phyloP scores from a whole-genome alignment of 2,797 vertebrate genomes.

The Salmo trutta region DNA sequence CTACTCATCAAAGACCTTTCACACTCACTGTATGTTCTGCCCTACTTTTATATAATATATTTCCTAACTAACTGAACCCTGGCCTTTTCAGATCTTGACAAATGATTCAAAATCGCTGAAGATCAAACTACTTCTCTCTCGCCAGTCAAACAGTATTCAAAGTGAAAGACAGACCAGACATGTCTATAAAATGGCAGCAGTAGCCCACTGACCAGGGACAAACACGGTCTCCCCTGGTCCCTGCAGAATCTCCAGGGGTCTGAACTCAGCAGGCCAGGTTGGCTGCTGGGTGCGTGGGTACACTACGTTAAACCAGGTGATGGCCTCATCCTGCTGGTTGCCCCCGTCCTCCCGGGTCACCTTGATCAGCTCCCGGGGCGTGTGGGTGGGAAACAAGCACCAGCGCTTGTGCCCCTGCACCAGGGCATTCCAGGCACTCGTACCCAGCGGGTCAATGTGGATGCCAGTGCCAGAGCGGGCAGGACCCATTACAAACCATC shows the following conservation, averaged over 20 bases:
- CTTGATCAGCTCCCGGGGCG: slow-evolving; percentile 95
- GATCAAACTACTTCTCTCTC: not conserved
- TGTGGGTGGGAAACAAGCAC: slow-evolving; percentile 97
- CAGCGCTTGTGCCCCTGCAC: slow-evolving; percentile 97
- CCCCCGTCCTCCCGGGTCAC: slow-evolving; percentile 90
- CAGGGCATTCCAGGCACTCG: slow-evolving; percentile 96
- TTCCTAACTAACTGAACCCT: too few relatives aligned
- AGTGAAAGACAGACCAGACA: not conserved
- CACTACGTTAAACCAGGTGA: slow-evolving; percentile 95
- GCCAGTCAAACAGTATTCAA: not conserved
- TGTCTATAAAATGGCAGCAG: not conserved
- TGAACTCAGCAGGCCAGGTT: slow-evolving; percentile 91
- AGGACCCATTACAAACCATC: slow-evolving; percentile 99
- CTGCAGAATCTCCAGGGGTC: slow-evolving; percentile 92
- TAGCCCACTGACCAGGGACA: slow-evolving; percentile 84
- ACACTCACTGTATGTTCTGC: not conserved
- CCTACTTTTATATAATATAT: not conserved
- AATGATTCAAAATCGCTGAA: too few relatives aligned
- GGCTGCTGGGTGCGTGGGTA: slow-evolving; percentile 91
- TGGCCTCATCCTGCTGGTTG: slow-evolving; percentile 97
- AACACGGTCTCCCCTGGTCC: slow-evolving; percentile 95
- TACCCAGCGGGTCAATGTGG: slow-evolving; percentile 96
- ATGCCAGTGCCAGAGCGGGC: slow-evolving; percentile 95
- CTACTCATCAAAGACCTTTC: too few relatives aligned
- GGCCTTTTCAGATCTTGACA: too few relatives aligned